Evolutionary conservation across 2,113 vertebrate species (phyloP).

Genomic region (Dunckerocampus dactyliophorus): DNA sequence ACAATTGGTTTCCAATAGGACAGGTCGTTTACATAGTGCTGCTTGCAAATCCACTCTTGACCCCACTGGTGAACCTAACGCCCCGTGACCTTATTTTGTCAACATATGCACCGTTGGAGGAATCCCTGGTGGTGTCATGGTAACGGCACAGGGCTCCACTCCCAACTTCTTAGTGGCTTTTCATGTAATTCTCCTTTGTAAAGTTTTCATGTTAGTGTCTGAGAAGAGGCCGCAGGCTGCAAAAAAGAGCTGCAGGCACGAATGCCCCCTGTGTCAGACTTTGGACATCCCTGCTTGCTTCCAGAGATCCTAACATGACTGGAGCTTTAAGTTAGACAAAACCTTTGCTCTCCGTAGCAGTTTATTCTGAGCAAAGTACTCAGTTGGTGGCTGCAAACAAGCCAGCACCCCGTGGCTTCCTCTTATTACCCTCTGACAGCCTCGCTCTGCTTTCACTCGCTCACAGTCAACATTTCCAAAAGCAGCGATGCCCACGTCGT

Average conservation of each 20-base stretch:
- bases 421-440: slow-evolving; percentile 29
- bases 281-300: no score
- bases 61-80: slow-evolving; percentile 42
- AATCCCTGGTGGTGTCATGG: no score
- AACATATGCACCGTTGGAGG: slow-evolving; percentile 18
- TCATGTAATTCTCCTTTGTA: no score
- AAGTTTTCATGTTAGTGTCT: no score
- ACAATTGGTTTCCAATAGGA: slow-evolving; percentile 65
- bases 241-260: no score
- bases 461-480: slow-evolving; percentile 24
- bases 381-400: slow-evolving; percentile 32
- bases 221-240: no score
- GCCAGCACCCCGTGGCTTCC: slow-evolving; percentile 8
- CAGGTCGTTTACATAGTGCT: slow-evolving; percentile 54
- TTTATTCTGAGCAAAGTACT: slow-evolving; percentile 2
- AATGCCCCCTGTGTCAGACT: no score
- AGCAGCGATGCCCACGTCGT: slow-evolving; percentile 3
- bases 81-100: slow-evolving; percentile 45
- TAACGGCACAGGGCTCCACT: no score
- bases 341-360: slow-evolving; percentile 12
- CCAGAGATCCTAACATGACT: not conserved
- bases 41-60: slow-evolving; percentile 60
- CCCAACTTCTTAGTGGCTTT: no score
- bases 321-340: not conserved
- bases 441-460: slow-evolving; percentile 31